phyloP scores from a whole-genome alignment of 1,140 invertebrate genomes.

The Galendromus occidentalis region DNA sequence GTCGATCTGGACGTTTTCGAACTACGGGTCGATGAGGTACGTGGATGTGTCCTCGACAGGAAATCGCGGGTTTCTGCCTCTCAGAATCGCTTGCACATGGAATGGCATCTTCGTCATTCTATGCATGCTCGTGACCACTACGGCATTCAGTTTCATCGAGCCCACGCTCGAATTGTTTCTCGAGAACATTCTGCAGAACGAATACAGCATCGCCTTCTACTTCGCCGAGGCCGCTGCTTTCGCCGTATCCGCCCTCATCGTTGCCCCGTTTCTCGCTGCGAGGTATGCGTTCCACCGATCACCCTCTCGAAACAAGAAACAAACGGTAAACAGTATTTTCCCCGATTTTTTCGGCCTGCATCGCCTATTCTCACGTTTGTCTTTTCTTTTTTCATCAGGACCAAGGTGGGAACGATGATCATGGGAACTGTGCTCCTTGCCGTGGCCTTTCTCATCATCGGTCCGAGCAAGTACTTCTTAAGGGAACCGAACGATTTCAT shows the following conservation, averaged over 20 bases:
- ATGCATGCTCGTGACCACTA: background rate
- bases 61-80: background rate
- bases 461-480: background rate
- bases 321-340: too few relatives aligned
- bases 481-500: background rate
- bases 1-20: background rate
- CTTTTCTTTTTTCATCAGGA: background rate
- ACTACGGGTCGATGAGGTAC: background rate
- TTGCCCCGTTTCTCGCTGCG: conserved; percentile 1
- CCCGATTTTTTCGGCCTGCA: too few relatives aligned
- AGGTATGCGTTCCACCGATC: background rate
- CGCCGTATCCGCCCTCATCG: background rate
- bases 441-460: background rate
- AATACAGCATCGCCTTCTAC: background rate
- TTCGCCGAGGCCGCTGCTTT: background rate
- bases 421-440: background rate
- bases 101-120: background rate
- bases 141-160: background rate
- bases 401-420: conserved; percentile 8
- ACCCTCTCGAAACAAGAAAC: background rate
- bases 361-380: background rate
- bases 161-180: background rate
- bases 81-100: background rate
- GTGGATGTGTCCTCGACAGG: background rate
- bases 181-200: background rate